Conservation (phyloP, 2,113 vertebrate species). For the Platycercus adscitus region DNA sequence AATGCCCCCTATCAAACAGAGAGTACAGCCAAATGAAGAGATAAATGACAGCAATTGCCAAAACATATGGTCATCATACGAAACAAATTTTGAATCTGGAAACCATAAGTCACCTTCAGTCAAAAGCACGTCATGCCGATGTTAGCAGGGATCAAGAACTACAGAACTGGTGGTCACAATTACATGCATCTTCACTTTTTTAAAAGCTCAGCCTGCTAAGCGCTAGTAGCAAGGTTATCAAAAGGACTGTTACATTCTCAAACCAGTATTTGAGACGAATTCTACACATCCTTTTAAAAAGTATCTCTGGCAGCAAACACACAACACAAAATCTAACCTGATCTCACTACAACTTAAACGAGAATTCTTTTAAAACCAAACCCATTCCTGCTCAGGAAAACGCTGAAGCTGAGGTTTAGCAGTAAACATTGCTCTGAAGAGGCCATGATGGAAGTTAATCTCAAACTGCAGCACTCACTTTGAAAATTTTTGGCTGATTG, state of each 20-base stretch:
- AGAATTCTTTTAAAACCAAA: not conserved
- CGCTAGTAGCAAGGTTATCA: not conserved
- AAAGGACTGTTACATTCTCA: not conserved
- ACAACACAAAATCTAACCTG: not conserved
- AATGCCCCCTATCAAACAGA: slow-evolving; percentile 14
- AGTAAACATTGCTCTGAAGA: not conserved
- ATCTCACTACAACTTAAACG: not conserved
- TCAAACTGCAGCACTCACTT: not conserved
- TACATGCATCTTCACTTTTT: not conserved
- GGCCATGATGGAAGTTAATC: not conserved
- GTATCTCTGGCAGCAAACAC: not conserved
- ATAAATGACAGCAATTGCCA: slow-evolving; percentile 18
- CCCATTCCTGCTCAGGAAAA: not conserved
- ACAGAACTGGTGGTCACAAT: not conserved
- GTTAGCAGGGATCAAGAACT: not conserved
- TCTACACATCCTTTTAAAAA: not conserved
- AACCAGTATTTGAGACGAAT: not conserved
- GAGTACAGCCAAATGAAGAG: slow-evolving; percentile 10
- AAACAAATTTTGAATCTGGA: slow-evolving; percentile 42
- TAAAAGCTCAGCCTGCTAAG: not conserved
- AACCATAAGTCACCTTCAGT: slow-evolving; percentile 12
- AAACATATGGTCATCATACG: slow-evolving; percentile 9
- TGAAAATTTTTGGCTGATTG: not conserved
- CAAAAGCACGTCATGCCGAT: not conserved
- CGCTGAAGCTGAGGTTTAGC: not conserved